phyloP scores from a whole-genome alignment of 2,888 invertebrate species.

The Germaria angustata region DNA sequence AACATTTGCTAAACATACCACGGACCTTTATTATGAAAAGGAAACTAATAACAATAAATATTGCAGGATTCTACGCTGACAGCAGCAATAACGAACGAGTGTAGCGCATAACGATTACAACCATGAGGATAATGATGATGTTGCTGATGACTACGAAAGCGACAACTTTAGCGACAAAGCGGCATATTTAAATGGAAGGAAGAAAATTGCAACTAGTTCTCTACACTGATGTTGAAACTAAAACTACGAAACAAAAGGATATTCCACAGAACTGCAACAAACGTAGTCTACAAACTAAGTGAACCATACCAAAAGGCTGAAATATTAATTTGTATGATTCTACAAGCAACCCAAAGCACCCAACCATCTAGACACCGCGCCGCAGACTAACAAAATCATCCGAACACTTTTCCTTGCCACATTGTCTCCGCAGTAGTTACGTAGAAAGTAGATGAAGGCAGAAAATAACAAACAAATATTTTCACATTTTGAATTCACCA shows the following conservation, averaged over 20 bases:
- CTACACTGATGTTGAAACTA: constrained; percentile 11
- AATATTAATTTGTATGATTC: constrained; percentile 27
- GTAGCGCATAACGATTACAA: not conserved
- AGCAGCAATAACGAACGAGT: constrained; percentile 10
- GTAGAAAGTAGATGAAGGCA: not conserved
- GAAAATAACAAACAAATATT: constrained; percentile 24
- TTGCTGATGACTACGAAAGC: constrained; percentile 18
- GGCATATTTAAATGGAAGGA: constrained; percentile 36
- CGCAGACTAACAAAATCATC: not conserved
- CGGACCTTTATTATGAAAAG: not conserved
- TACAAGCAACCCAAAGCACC: not conserved
- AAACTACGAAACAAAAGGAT: constrained; percentile 45
- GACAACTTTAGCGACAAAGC: constrained; percentile 61
- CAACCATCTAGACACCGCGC: not conserved
- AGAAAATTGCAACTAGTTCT: constrained; percentile 11
- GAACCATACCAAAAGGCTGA: constrained; percentile 12
- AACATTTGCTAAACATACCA: too few species aligned
- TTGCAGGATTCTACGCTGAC: constrained; percentile 10
- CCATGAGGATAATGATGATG: not conserved
- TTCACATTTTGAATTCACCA: constrained; percentile 35
- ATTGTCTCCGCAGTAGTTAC: constrained; percentile 15
- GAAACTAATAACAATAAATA: constrained; percentile 26
- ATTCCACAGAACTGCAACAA: constrained; percentile 20
- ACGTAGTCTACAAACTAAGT: not conserved
- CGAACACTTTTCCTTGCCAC: not conserved